phyloP scores from a whole-genome alignment of 2,888 invertebrate genomes.

The Acrobasis consociella region DNA sequence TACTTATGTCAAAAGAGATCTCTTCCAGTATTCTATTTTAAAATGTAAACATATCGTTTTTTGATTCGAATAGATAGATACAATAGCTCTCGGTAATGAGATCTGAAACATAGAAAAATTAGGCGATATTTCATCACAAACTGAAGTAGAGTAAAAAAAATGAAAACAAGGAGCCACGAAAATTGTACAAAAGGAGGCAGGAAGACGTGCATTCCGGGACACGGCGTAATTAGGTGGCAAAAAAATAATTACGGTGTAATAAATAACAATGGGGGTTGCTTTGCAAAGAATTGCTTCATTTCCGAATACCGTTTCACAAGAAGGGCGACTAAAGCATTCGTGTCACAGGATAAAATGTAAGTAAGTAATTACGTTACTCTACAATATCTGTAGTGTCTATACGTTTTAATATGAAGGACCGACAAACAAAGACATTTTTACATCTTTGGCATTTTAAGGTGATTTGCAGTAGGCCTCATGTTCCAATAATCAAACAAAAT shows the following conservation, averaged over 20 bases:
- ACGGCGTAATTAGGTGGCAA: neutral
- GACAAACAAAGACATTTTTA: too few species aligned
- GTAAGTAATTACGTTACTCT: too few species aligned
- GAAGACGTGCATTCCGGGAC: conserved; percentile 8
- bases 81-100: neutral
- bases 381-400: too few species aligned
- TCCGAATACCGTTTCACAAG: conserved; percentile 14
- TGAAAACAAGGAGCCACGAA: neutral
- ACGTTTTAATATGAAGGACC: too few species aligned
- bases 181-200: conserved; percentile 4
- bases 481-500: too few species aligned
- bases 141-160: neutral
- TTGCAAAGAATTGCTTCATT: conserved; percentile 3
- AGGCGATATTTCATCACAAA: neutral
- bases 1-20: too few species aligned
- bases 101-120: neutral
- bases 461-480: too few species aligned
- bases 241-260: conserved; percentile 13
- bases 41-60: too few species aligned
- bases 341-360: neutral
- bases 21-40: too few species aligned
- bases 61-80: too few species aligned
- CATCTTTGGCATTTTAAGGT: too few species aligned
- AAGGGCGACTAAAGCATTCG: neutral
- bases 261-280: conserved; percentile 26